Base-by-base conservation (phyloP, 2,888 invertebrate species). In the Yponomeuta malinellus region DNA sequence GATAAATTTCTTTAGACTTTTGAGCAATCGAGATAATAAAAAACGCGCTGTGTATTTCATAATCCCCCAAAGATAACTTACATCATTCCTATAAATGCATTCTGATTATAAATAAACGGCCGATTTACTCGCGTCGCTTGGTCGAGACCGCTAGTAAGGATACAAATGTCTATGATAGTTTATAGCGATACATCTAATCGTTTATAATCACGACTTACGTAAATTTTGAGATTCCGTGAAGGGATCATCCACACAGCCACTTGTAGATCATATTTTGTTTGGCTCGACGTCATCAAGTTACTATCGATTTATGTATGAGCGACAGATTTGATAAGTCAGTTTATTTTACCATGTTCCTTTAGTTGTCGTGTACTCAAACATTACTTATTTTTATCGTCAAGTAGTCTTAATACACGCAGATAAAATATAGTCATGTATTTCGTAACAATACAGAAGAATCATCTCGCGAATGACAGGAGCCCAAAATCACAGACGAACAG, bases 81-180 rank as follows among this genome's bases (percentile, higher is more conserved):
- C 63, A 10, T 69, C 48, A 48, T 52, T 29, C 31, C 69, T 69
- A 59, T 69, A 69, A 52, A 59, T 69, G 52, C 69, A 59, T 59
- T 33, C 33, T 37, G 59, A 37, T 69, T 59, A 69, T 43, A 63
- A 69, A 23, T 52, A 37, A 63, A 12, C 59, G 69, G 63, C 59
- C 31, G 59, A 48, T 43, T 23, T 52, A 48, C 48, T 29, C n/a
- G 48, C 5, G 23, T 43, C 68, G 48, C 48, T 68, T 68, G 68
- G 64, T 64, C 64, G 29, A 64, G 64, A 64, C 64, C 64, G 23
- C 10, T 64, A 64, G 64, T 64, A 23, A 64, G 29, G 23, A 64
- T 64, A 64, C n/a, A 64, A n/a, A 59, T 59, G 52, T 31, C 64
- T 64, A 23, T 31, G 64, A 64, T 29, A 64, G 64, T 64, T 64